Base-by-base conservation (phyloP, 2,888 invertebrate genomes). In the Sphinx pinastri region DNA sequence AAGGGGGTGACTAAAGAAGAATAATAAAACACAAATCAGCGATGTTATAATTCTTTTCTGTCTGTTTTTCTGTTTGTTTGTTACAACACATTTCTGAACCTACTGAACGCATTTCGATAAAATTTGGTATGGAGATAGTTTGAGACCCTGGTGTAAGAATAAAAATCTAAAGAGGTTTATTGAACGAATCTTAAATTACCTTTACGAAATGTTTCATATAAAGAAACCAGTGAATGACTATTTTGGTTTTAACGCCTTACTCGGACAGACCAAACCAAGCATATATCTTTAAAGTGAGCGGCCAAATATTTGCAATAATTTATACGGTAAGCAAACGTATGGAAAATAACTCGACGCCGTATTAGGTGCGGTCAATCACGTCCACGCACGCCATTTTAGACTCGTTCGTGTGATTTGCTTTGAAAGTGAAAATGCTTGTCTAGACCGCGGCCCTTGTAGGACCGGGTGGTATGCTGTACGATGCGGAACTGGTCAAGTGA, bases 341-440 rank as follows among this genome's bases (percentile, higher is more conserved):
- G 63, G 63, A 63, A 63, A 63, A 47, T 47, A 47, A 47, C 47
- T 1, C 19, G 19, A 5, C 16, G 7, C 19, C 49, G 16, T 49
- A 63, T 49, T 49, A 47, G 63, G 47, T 11, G 13, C 45, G 47
- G 60, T 60, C 60, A 60, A 60, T 63, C 49, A 13, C 63, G 13
- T 19, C 47, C 19, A 49, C 63, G 19, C 49, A 19, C 49, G 49
- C 63, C 45, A 49, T 63, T 49, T 63, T 31, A 51, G 38, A 5
- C n/a, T 13, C 16, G 13, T 49, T n/a, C 68, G 58, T 49, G 58
- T 58, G 63, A 49, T 54, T 57, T 68, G 63, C 49, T 52, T 69
- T 14, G 69, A 71, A 71, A 69, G 71, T 67, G 71, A 69, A 71
- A 69, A 47, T 52, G 19, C 14, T 45, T 25, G 70, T 58, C 70